phyloP scores from a whole-genome alignment of 2,888 invertebrate genomes.

The Drosophila maculinotata region DNA sequence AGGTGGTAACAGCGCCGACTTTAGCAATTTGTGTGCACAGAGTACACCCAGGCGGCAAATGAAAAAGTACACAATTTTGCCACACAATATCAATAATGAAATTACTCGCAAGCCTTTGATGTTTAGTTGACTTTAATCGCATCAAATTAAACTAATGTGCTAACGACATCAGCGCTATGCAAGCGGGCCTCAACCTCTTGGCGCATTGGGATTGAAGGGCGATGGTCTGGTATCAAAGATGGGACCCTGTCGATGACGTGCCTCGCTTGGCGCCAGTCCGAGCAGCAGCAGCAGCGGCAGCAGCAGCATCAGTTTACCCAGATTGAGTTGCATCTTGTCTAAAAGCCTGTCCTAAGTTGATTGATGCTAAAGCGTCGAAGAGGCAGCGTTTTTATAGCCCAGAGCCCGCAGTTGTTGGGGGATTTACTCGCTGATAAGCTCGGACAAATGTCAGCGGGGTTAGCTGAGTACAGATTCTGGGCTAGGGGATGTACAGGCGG shows the following conservation, averaged over 20 bases:
- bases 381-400: conserved; percentile 49
- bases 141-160: conserved; percentile 64
- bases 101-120: conserved; percentile 48
- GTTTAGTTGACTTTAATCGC: conserved; percentile 61
- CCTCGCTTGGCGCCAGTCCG: conserved; percentile 23
- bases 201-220: conserved; percentile 62
- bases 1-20: neutral
- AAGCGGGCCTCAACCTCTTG: neutral
- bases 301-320: conserved; percentile 45
- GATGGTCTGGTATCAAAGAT: conserved; percentile 53
- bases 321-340: conserved; percentile 65
- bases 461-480: conserved; percentile 2
- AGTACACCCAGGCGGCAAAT: neutral
- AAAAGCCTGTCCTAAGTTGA: conserved; percentile 41
- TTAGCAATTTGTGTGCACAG: neutral
- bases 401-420: conserved; percentile 16
- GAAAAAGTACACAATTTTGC: neutral
- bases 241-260: conserved; percentile 25
- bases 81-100: conserved; percentile 39
- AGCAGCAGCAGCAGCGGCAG: conserved; percentile 47
- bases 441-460: conserved; percentile 41
- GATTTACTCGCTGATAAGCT: conserved; percentile 58
- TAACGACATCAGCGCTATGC: conserved; percentile 49
- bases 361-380: conserved; percentile 47
- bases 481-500: conserved; percentile 40